A percentile compares a stretch with the other conserved stretches of the same genome.
Evolutionary conservation across 2,113 vertebrate genomes (phyloP).

Genomic region (Hystrix brachyura): DNA sequence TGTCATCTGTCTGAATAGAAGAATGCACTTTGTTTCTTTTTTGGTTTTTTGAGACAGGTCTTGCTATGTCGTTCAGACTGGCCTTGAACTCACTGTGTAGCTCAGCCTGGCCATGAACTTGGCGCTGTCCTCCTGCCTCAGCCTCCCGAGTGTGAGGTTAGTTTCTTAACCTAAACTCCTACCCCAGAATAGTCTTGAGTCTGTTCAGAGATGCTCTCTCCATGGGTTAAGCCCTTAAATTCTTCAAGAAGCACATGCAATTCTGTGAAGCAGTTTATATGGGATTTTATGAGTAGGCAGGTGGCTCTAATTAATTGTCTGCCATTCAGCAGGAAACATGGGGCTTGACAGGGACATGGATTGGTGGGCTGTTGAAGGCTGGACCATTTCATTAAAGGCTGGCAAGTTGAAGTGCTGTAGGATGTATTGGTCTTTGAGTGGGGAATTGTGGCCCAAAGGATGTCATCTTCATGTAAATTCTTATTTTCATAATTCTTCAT

Average conservation of each 20-base stretch:
- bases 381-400: neutral
- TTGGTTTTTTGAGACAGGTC: neutral
- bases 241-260: neutral
- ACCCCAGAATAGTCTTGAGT: neutral
- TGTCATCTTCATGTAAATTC: neutral
- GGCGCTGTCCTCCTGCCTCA: neutral
- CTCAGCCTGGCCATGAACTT: neutral
- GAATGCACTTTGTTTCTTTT: neutral
- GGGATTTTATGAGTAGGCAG: neutral
- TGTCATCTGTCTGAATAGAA: neutral
- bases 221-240: neutral
- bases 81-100: neutral
- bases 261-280: neutral
- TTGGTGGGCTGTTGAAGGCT: neutral
- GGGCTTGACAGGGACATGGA: accelerated
- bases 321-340: neutral
- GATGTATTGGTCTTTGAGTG: neutral
- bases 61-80: neutral
- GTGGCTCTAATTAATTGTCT: neutral
- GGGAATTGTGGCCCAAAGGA: neutral
- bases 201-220: neutral
- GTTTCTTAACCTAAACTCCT: neutral
- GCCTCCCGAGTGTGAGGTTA: too few species aligned
- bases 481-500: neutral
- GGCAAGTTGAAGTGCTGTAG: neutral